Percentiles rank a stretch among this genome's conserved stretches.
Evolutionary conservation across 2,113 vertebrate genomes (phyloP).

Genomic region (Lipophrys pholis): DNA sequence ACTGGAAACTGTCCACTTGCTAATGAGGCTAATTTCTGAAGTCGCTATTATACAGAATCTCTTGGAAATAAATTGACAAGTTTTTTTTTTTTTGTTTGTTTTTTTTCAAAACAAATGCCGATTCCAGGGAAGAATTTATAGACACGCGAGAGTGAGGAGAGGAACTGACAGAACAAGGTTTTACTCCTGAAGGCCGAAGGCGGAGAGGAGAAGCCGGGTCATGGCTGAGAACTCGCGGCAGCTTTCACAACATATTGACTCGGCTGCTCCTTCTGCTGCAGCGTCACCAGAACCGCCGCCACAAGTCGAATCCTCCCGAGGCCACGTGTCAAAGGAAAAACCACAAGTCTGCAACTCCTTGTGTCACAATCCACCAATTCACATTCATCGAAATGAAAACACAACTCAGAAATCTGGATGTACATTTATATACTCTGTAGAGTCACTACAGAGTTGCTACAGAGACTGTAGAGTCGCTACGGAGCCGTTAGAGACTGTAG

Average conservation of each 20-base stretch:
- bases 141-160: conserved; percentile 5
- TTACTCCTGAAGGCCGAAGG: conserved; percentile 13
- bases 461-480: no score
- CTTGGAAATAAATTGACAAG: conserved; percentile 49
- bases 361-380: no score
- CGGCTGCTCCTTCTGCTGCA: conserved; percentile 67
- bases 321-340: no score
- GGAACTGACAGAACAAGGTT: conserved; percentile 13
- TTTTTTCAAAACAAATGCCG: conserved; percentile 24
- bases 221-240: conserved; percentile 42
- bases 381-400: no score
- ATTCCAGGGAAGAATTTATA: conserved; percentile 28
- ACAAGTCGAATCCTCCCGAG: no score
- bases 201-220: conserved; percentile 10
- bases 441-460: no score
- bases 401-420: no score
- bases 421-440: no score
- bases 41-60: conserved; percentile 57
- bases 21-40: conserved; percentile 64
- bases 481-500: no score
- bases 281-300: background rate
- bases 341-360: no score
- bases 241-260: conserved; percentile 71
- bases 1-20: conserved; percentile 67
- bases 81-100: background rate